Evolutionary conservation across 1,140 invertebrate species (phyloP).

Genomic region (Spodoptera frugiperda): DNA sequence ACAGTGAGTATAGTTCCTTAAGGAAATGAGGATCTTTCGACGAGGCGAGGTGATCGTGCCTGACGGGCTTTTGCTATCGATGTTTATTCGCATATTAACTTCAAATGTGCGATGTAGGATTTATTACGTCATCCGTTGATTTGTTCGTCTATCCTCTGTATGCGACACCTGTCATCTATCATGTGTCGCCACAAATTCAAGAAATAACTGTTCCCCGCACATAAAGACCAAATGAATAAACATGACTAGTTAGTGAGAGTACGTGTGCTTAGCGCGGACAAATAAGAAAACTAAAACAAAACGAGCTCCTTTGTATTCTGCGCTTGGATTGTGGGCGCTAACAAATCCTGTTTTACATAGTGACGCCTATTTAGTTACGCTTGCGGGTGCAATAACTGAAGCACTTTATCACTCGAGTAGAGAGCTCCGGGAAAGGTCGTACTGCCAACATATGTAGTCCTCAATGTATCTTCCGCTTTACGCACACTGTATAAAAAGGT

Average conservation of each 20-base stretch:
- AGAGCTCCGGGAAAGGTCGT: constrained; percentile 27
- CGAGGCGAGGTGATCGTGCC: no score
- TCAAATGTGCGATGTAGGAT: no score
- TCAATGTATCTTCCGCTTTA: constrained; percentile 28
- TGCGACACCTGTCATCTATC: no score
- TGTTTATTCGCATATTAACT: no score
- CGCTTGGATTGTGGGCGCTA: not conserved
- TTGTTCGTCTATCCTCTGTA: no score
- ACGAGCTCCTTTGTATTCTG: not conserved
- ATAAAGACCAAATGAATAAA: constrained; percentile 6
- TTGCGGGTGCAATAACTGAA: constrained; percentile 36
- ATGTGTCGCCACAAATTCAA: no score
- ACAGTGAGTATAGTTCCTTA: no score
- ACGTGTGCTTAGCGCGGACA: not conserved
- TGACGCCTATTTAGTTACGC: constrained; percentile 26
- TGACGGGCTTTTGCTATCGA: no score
- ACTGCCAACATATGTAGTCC: constrained; percentile 30
- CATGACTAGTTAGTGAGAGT: not conserved
- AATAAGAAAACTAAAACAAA: constrained; percentile 12
- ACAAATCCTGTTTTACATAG: constrained; percentile 41
- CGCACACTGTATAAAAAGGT: not conserved
- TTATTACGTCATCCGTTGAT: no score
- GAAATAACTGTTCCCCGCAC: no score
- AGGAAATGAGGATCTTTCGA: no score
- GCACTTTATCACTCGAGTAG: constrained; percentile 34